Evolutionary conservation across 2,113 vertebrate genomes (phyloP), one percentile per base, ranked within the genome.

Genomic region (Ellobius talpinus): DNA sequence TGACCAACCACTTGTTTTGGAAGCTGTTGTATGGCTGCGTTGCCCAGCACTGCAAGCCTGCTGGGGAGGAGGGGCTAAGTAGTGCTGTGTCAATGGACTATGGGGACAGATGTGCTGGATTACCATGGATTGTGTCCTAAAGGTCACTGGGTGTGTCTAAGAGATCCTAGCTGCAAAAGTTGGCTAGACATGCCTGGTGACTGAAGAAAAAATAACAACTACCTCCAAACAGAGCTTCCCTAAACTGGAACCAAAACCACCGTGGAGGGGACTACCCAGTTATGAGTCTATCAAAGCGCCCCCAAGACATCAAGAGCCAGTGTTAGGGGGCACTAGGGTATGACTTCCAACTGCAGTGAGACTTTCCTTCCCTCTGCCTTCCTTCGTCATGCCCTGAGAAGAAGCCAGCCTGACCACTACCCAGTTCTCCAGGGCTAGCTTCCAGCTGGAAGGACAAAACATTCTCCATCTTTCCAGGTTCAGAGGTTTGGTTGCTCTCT

Each of bases 381-480:
- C 17, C 8, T 21, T 17, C 55, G 11, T n/a, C n/a, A 14, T 7
- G 0, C 45, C 23, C 50, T 58, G 47, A 23, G 26, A 29, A 70
- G 23, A 82, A 81, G 72, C 21, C 76, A 85, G 2, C 7, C 36
- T 55, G 10, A 70, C 63, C 31, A 21, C 45, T 6, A 17, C 33
- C 12, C 72, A 1, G 29, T 13, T 76, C 73, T 65, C 50, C 11
- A 23, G 1, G 29, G 19, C 61, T 79, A 58, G 42, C 29, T 45
- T 63, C 95, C 88, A 85, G 74, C 17, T 61, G 45, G 84, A 73
- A 90, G 84, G 87, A 88, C 39, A 78, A n/a, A 19, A n/a, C 11
- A 36, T 29, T 11, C 79, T 52, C 3, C 55, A 45, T 66, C 58
- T 93, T 63, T n/a, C 42, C 52, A n/a, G 24, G 58, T n/a, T 79